Base-by-base conservation (phyloP, 2,888 invertebrate genomes). In the Gortyna flavago region DNA sequence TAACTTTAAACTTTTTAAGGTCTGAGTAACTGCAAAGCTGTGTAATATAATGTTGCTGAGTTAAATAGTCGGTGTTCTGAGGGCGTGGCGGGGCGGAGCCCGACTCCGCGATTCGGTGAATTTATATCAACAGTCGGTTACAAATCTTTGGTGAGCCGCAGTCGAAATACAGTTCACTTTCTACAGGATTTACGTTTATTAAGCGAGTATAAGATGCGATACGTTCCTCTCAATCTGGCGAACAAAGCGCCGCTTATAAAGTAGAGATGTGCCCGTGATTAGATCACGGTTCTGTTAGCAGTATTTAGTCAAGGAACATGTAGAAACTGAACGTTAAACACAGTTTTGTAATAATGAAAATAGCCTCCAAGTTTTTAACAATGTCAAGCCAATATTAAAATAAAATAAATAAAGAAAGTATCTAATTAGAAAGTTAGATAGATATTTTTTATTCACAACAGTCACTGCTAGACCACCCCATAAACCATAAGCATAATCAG, bases 91-190 rank as follows among this genome's bases (percentile, higher is more conserved):
- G 81, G 87, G 89, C 82, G 88, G 85, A 71, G 77, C 87, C 77
- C 68, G 77, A 84, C 85, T 88, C 83, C 84, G 81, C 88, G 85
- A 89, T 90, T 89, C 88, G 84, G 87, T 89, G 90, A 91, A 92
- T 92, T 93, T 93, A 88, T 89, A 88, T 85, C 81, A 72, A 87
- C 85, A 88, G 90, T 92, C 90, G 85, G 93, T 94, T 92, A 94
- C 95, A 95, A 95, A 95, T 95, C 94, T 94, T 93, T 87, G 94
- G 94, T 94, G 93, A 94, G 94, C 95, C 94, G 84, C 94, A 93
- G 88, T 91, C 92, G 92, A 92, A 93, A 93, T 90, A 91, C 92
- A 92, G 91, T 93, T 93, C 93, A 92, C 93, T 93, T 91, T 93
- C 93, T 93, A 92, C 91, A 85, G 92, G 93, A 94, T 94, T 94